Conservation (phyloP, 2,797 vertebrate genomes). For the Coendou prehensilis region DNA sequence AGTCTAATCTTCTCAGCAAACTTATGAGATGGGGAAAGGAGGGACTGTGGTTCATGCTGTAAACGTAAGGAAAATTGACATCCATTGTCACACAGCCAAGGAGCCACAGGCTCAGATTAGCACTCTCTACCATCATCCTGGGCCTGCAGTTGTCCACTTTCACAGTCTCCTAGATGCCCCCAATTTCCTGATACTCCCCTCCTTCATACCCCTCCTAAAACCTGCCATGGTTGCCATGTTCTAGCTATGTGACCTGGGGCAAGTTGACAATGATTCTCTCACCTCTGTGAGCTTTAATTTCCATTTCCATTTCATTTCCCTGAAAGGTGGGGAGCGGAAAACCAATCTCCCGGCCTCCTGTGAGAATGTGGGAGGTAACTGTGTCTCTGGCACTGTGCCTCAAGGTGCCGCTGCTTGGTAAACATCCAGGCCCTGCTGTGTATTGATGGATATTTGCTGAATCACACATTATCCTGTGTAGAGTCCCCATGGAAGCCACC, state of each 20-base stretch:
- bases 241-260: neutral
- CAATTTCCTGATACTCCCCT: neutral
- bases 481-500: neutral
- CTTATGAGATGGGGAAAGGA: neutral
- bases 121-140: neutral
- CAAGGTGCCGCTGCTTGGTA: neutral
- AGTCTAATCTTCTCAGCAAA: neutral
- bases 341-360: neutral
- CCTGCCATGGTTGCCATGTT: rapidly evolving
- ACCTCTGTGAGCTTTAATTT: neutral
- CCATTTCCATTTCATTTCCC: neutral
- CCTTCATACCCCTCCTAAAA: neutral
- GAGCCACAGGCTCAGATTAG: neutral
- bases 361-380: neutral
- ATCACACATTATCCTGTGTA: neutral
- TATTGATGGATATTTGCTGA: neutral
- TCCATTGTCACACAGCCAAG: neutral
- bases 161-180: rapidly evolving
- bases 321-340: neutral
- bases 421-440: neutral
- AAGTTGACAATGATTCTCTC: neutral
- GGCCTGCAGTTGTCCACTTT: rapidly evolving
- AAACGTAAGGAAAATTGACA: neutral
- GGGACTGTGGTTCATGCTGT: neutral
- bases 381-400: neutral